Evolutionary conservation across 2,797 vertebrate genomes (phyloP), one percentile per base, ranked within the genome.

Genomic region (Myotis planiceps): DNA sequence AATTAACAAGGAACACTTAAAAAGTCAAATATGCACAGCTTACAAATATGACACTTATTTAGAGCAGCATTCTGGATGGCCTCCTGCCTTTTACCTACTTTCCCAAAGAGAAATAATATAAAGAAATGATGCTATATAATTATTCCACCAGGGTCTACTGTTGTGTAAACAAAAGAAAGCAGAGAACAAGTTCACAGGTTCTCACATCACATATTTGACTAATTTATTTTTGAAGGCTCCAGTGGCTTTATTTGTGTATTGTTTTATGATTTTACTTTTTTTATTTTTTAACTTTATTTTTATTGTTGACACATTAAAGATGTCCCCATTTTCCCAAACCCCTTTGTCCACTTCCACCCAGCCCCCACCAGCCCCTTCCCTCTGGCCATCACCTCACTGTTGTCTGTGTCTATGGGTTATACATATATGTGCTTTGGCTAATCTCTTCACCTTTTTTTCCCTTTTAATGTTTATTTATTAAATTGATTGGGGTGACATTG

Each of bases 1-100:
- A 90, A 75, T 92, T 92, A 37, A 83, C 58, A 21, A 80, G 39
- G 21, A 92, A 60, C 3, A 42, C 32, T 95, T 86, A 79, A 60
- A 92, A 93, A 71, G 5, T 10, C 42, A 74, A 83, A 65, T 42
- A 49, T 69, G 47, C 51, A 88, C 2, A 9, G 88, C 19, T 85
- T 13, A 82, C 90, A 88, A 83, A 78, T 60, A 49, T 19, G 47
- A 66, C 10, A 81, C 14, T 34, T 63, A 42, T 3, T 82, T 93
- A 78, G 34, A 65, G 2, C 27, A 69, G 68, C 12, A 14, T 66
- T 92, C 60, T 88, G 82, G 23, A 69, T 32, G 6, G 47, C 2
- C 23, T 93, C n/a, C 32, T 69, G 39, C 60, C 19, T 51, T 96
- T 88, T 19, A 49, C 6, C 37, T 1, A 53, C 4, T 85, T 79